Evolutionary conservation across 2,888 invertebrate genomes (phyloP).

Genomic region (Conistra vaccinii): DNA sequence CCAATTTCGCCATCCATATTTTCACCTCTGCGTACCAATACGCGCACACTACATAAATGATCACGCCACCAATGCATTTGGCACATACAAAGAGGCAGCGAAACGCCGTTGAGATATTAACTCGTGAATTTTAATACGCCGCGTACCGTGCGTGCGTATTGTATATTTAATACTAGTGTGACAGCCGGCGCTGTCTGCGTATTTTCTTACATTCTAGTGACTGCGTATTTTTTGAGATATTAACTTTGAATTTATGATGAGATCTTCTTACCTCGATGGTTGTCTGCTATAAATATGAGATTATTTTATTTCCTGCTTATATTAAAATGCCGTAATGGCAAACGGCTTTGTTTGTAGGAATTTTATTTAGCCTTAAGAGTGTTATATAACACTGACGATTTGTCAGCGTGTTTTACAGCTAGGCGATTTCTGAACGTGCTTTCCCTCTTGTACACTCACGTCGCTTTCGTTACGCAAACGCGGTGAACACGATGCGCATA

Average conservation of each 20-base stretch:
- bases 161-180: slow-evolving; percentile 49
- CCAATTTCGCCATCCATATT: slow-evolving; percentile 43
- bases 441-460: no score
- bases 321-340: background rate
- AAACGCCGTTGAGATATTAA: slow-evolving; percentile 62
- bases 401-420: no score
- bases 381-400: no score
- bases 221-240: slow-evolving; percentile 10
- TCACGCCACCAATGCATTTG: slow-evolving; percentile 47
- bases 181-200: slow-evolving; percentile 31
- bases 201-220: slow-evolving; percentile 16
- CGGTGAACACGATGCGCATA: no score
- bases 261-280: background rate
- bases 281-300: background rate
- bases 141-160: slow-evolving; percentile 34
- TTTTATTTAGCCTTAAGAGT: no score
- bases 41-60: slow-evolving; percentile 55
- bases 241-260: slow-evolving; percentile 10
- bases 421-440: no score
- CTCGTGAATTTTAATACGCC: slow-evolving; percentile 64
- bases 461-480: no score
- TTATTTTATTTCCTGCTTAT: background rate
- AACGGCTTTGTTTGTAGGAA: no score
- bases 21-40: slow-evolving; percentile 21
- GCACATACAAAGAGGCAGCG: slow-evolving; percentile 43